Conservation (phyloP, 1,140 invertebrate genomes). For the Polyergus mexicanus region DNA sequence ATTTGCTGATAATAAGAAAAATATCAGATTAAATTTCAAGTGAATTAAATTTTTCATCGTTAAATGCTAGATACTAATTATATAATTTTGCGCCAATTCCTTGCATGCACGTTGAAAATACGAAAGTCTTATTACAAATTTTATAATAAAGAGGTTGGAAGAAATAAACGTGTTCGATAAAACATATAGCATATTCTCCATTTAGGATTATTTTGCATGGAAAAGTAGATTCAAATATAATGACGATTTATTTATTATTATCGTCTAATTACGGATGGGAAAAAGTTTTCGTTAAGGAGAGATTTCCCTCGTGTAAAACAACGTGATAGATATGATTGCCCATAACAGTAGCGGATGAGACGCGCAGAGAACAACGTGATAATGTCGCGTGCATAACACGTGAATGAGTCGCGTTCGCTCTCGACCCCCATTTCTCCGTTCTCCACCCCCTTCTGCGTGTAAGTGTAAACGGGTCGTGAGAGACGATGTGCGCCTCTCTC, state of each 20-base stretch:
- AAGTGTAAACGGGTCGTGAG: conserved; percentile 51
- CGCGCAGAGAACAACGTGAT: conserved; percentile 33
- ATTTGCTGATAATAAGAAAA: neutral
- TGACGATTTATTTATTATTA: neutral
- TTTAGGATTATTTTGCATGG: too few relatives aligned
- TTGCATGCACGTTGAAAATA: neutral
- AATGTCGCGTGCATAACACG: conserved; percentile 67
- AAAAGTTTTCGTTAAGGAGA: neutral
- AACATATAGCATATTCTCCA: neutral
- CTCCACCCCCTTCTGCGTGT: conserved; percentile 59
- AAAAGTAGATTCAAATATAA: too few relatives aligned
- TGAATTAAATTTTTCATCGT: neutral
- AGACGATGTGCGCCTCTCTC: conserved; percentile 47
- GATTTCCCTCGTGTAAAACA: conserved; percentile 9
- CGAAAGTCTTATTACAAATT: neutral
- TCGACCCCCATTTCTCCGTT: conserved; percentile 70
- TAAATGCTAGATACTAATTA: neutral
- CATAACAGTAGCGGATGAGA: conserved; percentile 36
- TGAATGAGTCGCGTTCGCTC: conserved; percentile 76
- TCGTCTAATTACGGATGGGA: neutral
- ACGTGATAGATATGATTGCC: neutral
- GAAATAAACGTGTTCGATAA: neutral
- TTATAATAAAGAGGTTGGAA: neutral
- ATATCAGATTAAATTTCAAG: neutral
- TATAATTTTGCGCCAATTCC: neutral